Evolutionary conservation across 2,113 vertebrate genomes (phyloP).

Genomic region (Hydrolagus affinis): DNA sequence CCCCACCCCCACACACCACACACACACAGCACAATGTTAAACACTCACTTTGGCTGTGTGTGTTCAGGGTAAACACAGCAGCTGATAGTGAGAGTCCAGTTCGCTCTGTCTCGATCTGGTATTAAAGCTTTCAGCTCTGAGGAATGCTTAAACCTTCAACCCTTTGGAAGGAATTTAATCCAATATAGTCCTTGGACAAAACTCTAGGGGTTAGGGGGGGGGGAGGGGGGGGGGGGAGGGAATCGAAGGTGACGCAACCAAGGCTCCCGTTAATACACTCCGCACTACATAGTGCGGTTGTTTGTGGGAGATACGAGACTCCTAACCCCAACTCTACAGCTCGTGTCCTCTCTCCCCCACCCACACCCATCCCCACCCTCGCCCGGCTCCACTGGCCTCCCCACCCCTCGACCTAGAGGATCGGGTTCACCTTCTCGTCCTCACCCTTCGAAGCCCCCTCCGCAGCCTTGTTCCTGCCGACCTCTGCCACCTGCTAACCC

Average conservation of each 20-base stretch:
- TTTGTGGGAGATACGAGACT: background rate
- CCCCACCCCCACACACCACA: background rate
- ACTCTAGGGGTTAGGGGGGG: too few relatives aligned
- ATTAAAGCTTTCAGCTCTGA: background rate
- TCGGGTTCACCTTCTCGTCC: too few relatives aligned
- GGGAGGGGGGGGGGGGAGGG: too few relatives aligned
- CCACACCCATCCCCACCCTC: too few relatives aligned
- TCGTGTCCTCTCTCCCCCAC: too few relatives aligned
- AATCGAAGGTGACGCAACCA: background rate
- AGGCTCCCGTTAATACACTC: background rate
- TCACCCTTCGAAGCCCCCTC: too few relatives aligned
- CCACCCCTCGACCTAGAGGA: too few relatives aligned
- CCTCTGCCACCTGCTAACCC: too few relatives aligned
- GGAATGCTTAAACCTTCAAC: conserved; percentile 11
- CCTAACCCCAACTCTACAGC: too few relatives aligned
- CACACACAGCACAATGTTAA: background rate
- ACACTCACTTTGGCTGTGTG: background rate
- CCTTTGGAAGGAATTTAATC: background rate
- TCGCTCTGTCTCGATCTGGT: background rate
- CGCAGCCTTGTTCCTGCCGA: too few relatives aligned
- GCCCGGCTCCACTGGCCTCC: too few relatives aligned
- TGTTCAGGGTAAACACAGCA: background rate
- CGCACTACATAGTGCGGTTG: background rate
- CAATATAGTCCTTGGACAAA: background rate
- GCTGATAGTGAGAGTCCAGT: background rate